Evolutionary conservation across 2,113 vertebrate genomes (phyloP).

Genomic region (Paraplagusia blochii): DNA sequence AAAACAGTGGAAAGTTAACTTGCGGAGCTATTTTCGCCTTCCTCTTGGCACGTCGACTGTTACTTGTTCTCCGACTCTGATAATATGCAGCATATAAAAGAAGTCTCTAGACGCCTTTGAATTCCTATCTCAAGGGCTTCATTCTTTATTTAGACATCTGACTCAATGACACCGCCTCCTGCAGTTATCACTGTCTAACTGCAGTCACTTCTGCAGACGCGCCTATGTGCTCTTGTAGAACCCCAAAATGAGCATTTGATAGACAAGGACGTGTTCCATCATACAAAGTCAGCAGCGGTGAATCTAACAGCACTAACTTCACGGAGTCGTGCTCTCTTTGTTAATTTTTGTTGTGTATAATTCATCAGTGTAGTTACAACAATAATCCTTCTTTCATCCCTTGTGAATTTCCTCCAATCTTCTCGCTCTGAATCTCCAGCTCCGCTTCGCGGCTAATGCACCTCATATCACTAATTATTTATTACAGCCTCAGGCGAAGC

Average conservation of each 20-base stretch:
- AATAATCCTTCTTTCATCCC: constrained; percentile 25
- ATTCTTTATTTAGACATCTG: constrained; percentile 48
- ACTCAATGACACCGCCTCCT: constrained; percentile 12
- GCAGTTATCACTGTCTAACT: constrained; percentile 3
- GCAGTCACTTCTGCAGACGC: neutral
- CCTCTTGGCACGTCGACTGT: constrained; percentile 28
- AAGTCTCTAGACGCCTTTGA: constrained; percentile 30
- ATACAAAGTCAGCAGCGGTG: constrained; percentile 7
- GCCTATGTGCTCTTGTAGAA: neutral
- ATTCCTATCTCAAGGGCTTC: constrained; percentile 33
- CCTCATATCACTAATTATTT: constrained; percentile 74
- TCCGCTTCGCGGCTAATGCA: constrained; percentile 45
- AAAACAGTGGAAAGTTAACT: constrained; percentile 26
- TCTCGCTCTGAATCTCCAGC: constrained; percentile 54
- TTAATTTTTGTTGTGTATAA: constrained; percentile 46
- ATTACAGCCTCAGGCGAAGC: constrained; percentile 58
- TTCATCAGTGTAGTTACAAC: constrained; percentile 42
- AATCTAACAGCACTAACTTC: constrained; percentile 5
- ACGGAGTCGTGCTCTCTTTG: constrained; percentile 19
- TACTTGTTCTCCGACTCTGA: constrained; percentile 21
- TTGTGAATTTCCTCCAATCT: constrained; percentile 46
- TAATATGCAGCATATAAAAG: constrained; percentile 21
- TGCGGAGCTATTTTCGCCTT: constrained; percentile 44
- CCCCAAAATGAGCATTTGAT: constrained; percentile 1
- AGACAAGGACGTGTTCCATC: neutral